A percentile compares a stretch with the other conserved stretches of the same genome.
Conservation (phyloP, 2,113 vertebrate genomes). For the Synchiropus splendidus region DNA sequence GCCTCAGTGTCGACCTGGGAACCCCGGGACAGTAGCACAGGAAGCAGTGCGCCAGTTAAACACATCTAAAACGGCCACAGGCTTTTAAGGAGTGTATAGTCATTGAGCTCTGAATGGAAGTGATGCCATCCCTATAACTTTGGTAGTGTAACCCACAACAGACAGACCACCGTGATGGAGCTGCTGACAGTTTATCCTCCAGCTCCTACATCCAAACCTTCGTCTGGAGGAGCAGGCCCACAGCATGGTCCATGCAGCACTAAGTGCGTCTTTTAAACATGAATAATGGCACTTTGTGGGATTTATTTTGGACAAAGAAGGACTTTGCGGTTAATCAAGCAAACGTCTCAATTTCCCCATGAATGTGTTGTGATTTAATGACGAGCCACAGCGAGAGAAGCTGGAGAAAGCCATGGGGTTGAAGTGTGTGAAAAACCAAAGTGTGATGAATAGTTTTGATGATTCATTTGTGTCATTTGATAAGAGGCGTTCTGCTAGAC, state of each 20-base stretch:
- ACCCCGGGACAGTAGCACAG: neutral
- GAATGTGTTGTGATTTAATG: constrained; percentile 44
- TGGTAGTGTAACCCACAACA: constrained; percentile 30
- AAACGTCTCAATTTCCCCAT: constrained; percentile 46
- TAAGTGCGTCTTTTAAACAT: constrained; percentile 3
- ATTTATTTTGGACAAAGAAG: constrained; percentile 37
- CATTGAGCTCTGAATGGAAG: constrained; percentile 16
- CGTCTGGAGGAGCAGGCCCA: constrained; percentile 20
- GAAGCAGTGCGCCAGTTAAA: neutral
- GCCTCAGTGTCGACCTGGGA: constrained; percentile 9
- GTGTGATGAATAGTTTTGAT: constrained; percentile 43
- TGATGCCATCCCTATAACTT: constrained; percentile 26
- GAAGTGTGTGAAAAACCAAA: constrained; percentile 35
- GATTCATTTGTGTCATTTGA: constrained; percentile 34
- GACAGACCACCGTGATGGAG: constrained; percentile 28
- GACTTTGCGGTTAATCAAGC: constrained; percentile 43
- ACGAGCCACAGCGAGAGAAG: constrained; percentile 32
- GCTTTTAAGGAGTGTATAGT: constrained; percentile 6
- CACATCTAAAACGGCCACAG: constrained; percentile 14
- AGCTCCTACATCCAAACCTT: constrained; percentile 28
- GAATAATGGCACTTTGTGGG: neutral
- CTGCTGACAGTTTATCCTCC: constrained; percentile 26
- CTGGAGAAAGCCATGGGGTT: constrained; percentile 45
- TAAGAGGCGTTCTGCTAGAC: neutral
- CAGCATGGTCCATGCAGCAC: constrained; percentile 1